phyloP scores from a whole-genome alignment of 2,888 invertebrate genomes.

The Rotaria socialis region DNA sequence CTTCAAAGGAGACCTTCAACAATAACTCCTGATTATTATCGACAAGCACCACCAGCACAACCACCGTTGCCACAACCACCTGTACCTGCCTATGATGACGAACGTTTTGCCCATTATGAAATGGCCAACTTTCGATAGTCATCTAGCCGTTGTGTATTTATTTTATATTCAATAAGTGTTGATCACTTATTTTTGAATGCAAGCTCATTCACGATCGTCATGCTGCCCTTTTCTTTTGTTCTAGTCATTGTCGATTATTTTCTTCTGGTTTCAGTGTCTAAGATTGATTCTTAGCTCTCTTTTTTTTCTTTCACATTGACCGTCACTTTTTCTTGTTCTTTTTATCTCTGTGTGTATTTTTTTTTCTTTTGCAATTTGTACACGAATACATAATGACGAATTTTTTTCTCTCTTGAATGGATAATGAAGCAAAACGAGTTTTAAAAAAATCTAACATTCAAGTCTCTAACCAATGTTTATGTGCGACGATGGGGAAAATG shows the following conservation, averaged over 20 bases:
- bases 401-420: background rate
- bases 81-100: background rate
- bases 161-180: background rate
- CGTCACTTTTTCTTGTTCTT: background rate
- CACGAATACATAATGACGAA: background rate
- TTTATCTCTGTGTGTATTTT: background rate
- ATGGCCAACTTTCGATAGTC: slow-evolving; percentile 14
- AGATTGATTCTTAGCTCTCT: slow-evolving; percentile 5
- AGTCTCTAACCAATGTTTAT: too few relatives aligned
- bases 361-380: slow-evolving; percentile 25
- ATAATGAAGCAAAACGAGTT: background rate
- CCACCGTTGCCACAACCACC: background rate
- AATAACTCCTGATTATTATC: background rate
- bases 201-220: background rate
- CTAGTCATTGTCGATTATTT: background rate
- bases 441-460: too few relatives aligned
- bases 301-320: background rate
- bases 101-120: slow-evolving; percentile 16
- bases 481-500: too few relatives aligned
- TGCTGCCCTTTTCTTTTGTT: background rate
- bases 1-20: background rate
- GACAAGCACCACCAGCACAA: background rate
- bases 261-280: slow-evolving; percentile 18
- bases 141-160: background rate
- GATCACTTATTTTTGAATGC: slow-evolving; percentile 1